Evolutionary conservation across 1,140 invertebrate genomes (phyloP), one percentile per base, ranked within the genome.

Genomic region (Frieseomelitta varia): DNA sequence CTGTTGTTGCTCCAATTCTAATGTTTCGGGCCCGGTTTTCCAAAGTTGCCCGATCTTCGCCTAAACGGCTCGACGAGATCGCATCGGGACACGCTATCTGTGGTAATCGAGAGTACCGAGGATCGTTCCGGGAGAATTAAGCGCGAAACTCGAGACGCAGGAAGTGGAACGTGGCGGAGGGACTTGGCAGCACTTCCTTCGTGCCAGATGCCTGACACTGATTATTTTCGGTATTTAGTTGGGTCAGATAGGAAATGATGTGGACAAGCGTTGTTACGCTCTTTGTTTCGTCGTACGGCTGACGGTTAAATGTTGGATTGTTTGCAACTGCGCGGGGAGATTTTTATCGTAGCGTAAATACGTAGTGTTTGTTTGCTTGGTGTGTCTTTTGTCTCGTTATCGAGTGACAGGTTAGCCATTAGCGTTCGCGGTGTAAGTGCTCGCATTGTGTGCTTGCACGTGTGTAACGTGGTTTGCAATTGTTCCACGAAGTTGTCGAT

Each of bases 31-130:
- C 19, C 4, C 34, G 39, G n/a, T 15, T 67, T 12, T 8, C 27
- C 12, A 34, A 73, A 63, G 39, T 74, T 74, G 19, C 53, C 15
- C 68, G 19, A 73, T 81, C 56, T 27, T 63, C 15, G 6, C 55
- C n/a, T 6, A 68, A 53, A 15, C n/a, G 4, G 8, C 3, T 39
- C 39, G 39, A 39, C 24, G n/a, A 27, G 79, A 61, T 71, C 53
- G 67, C 67, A 72, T 73, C 55, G 79, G 61, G 10, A 73, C 79
- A 30, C 79, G 51, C 24, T 61, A 75, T 81, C 58, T 47, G 71
- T 24, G 24, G 69, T 27, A 79, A 58, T n/a, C 39, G 24, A n/a
- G 27, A 30, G 19, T 15, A 15, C n/a, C 8, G 47, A 17, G 30
- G 30, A 30, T 30, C 30, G 30, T 11, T 17, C 30, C 3, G 21